Evolutionary conservation across 2,797 vertebrate species (phyloP), one percentile per base, ranked within the genome.

Genomic region (Ctenochaetus hawaiiensis): DNA sequence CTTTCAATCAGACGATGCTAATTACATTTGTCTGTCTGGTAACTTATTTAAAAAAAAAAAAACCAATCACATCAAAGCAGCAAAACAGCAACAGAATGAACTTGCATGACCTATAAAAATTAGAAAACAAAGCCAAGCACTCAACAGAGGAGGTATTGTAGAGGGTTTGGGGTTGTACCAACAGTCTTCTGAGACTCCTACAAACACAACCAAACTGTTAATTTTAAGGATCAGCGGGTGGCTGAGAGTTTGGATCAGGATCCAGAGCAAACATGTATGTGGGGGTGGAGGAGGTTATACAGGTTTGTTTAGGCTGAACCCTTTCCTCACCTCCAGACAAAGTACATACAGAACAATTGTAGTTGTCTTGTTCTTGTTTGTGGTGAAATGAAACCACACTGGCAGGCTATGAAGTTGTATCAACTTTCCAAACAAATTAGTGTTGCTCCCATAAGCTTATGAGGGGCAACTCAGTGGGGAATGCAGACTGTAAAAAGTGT

Each of bases 61-160:
- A 48, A n/a, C 44, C 6, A 58, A 78, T 82, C 23, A 70, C 85
- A 82, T 84, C 64, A 84, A 90, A 87, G 70, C 81, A 89, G 67
- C 79, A 82, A 80, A 89, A 86, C 70, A 90, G 65, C 71, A 75
- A 81, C 34, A 52, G 67, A 85, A 79, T 59, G 52, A 87, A 86
- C 58, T 78, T 75, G 62, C 69, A 74, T 67, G 63, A 87, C 76
- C 62, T 79, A 75, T 30, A 83, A 90, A 91, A 84, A 83, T 67
- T 43, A 79, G 47, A 74, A 86, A 83, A 83, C 76, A 90, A 83
- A 84, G 75, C 70, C 60, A 78, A 84, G 75, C 34, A 14, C 75
- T 83, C 37, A 81, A 88, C 71, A 87, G 85, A 86, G 84, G 81
- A 82, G 91, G 88, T 87, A 89, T 89, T 92, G 82, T 85, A 72